A percentile compares a stretch with the other conserved stretches of the same genome.
These are phyloP conservation scores for Microcebus ravelobensis DNA, from an alignment of 2,113 vertebrate genomes.

Conservation along the genomic window DNA sequence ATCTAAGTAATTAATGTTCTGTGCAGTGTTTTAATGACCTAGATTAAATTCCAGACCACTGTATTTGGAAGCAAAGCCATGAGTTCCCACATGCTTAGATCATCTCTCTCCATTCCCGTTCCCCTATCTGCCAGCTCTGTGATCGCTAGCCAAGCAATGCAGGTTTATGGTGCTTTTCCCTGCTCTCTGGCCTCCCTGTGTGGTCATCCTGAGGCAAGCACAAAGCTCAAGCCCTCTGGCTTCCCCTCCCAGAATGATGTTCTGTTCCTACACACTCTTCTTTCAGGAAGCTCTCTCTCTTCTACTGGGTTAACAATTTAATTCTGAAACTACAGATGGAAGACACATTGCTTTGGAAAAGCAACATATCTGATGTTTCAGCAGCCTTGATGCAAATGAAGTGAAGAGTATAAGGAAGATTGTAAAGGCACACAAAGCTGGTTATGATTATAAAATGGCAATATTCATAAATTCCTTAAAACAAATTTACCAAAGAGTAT, in stretches of 20 bases:
- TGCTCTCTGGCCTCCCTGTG: neutral
- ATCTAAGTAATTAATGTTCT: neutral
- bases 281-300: neutral
- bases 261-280: neutral
- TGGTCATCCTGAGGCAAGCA: neutral
- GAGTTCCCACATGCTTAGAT: neutral
- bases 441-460: neutral
- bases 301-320: neutral
- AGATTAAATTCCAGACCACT: neutral
- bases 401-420: neutral
- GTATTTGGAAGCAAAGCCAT: neutral
- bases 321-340: neutral
- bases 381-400: neutral
- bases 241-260: neutral
- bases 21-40: neutral
- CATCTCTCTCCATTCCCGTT: neutral
- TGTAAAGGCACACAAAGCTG: neutral
- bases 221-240: neutral
- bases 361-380: neutral
- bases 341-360: neutral
- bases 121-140: accelerated
- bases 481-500: neutral
- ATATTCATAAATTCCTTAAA: neutral
- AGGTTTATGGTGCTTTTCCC: accelerated
- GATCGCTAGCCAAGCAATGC: neutral